Conservation (phyloP, 2,113 vertebrate genomes). For the Riparia riparia region DNA sequence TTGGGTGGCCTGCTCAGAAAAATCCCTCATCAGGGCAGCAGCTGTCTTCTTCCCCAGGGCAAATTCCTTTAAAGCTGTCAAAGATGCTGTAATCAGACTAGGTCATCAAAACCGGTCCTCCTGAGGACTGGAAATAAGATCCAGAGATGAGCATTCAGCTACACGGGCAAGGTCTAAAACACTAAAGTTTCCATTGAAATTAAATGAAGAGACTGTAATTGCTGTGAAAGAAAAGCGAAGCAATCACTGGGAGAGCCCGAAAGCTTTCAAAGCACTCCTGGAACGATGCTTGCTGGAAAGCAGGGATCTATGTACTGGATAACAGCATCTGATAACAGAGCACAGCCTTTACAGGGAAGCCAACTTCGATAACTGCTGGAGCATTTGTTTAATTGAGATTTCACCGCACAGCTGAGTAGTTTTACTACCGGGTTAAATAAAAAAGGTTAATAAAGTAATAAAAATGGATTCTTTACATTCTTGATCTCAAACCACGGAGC, state of each 20-base stretch:
- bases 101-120: constrained; percentile 55
- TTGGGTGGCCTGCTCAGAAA: constrained; percentile 79
- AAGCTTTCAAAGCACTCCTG: constrained; percentile 31
- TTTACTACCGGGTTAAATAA: constrained; percentile 55
- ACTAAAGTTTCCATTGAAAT: constrained; percentile 72
- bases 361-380: not conserved
- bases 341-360: constrained; percentile 13
- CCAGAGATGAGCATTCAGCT: constrained; percentile 66
- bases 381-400: constrained; percentile 44
- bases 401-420: constrained; percentile 16
- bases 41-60: constrained; percentile 72
- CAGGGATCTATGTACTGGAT: constrained; percentile 3
- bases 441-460: constrained; percentile 49
- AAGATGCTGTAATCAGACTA: constrained; percentile 81
- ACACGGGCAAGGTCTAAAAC: constrained; percentile 62
- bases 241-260: constrained; percentile 9
- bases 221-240: constrained; percentile 28
- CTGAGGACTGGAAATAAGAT: constrained; percentile 74
- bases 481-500: not conserved
- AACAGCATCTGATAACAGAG: constrained; percentile 35
- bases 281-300: not conserved
- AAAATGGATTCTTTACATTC: constrained; percentile 24
- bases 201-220: constrained; percentile 68
- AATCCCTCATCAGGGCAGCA: constrained; percentile 81
- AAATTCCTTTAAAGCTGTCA: constrained; percentile 83